Evolutionary conservation across 2,797 vertebrate species (phyloP), one percentile per base, ranked within the genome.

Genomic region (Pyrrhura leucotis): DNA sequence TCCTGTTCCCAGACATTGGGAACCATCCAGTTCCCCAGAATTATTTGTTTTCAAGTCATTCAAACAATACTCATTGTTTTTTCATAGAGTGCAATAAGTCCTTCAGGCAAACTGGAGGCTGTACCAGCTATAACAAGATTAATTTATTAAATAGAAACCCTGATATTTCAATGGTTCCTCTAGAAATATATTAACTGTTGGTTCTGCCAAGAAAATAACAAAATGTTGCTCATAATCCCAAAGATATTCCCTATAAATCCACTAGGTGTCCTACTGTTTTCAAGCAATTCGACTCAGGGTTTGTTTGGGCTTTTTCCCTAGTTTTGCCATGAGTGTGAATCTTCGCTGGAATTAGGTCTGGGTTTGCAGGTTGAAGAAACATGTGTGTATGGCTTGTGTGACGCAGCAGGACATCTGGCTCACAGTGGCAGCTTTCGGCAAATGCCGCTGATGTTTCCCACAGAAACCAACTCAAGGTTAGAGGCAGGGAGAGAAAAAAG

Each of bases 221-320:
- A 76, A 90, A 88, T 42, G 44, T 69, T 89, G 62, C 62, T 76
- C 33, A 35, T 69, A 33, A 77, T 85, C 66, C 65, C 67, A 67
- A 66, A 68, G 54, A 86, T 69, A 95, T 94, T 95, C 94, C 75
- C 53, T 19, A 6, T 44, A n/a, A 96, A 94, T 90, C 96, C 96
- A 97, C 96, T 97, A 97, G 96, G 77, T 97, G 97, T 97, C 97
- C 97, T 93, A 80, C 95, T 92, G 89, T 95, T 97, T 97, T 95
- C 87, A 78, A 97, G 94, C 81, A 96, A 92, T 90, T 91, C 69
- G 51, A 51, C 51, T 94, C 35, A 10, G 88, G 79, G 35, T 72
- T 90, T 4, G 53, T 81, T 94, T 68, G 82, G 80, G n/a, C 21
- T 91, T 65, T 90, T 88, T 11, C 67, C 77, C 40, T 53, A 16